Conservation (phyloP, 2,113 vertebrate species). For the Hydropotes inermis region DNA sequence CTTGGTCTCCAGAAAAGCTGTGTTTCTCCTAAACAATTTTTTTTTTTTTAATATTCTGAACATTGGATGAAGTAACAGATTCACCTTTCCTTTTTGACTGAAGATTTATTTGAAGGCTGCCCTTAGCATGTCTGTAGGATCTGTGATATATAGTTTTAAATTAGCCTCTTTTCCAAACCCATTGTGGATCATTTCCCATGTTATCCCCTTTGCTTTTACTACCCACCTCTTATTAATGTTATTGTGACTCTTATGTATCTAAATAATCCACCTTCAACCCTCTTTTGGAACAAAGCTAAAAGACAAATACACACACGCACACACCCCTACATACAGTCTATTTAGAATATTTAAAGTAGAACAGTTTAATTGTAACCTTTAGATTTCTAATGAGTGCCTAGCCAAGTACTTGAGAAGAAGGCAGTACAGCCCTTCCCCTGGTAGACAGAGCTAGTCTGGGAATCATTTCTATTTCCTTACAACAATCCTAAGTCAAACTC, state of each 20-base stretch:
- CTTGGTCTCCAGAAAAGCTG: background rate
- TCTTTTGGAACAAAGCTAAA: constrained; percentile 10
- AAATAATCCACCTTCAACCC: background rate
- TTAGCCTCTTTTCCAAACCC: background rate
- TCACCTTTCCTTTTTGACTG: background rate
- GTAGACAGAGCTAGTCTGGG: background rate
- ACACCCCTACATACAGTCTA: background rate
- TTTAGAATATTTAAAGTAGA: constrained; percentile 12
- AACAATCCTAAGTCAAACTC: constrained; percentile 1
- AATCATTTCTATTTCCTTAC: background rate
- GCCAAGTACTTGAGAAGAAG: constrained; percentile 5
- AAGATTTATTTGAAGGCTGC: background rate
- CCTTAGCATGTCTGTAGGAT: background rate
- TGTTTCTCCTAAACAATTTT: background rate
- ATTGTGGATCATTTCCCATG: background rate
- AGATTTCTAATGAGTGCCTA: background rate
- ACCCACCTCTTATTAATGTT: constrained; percentile 1
- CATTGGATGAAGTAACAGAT: background rate
- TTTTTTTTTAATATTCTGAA: background rate
- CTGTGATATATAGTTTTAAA: background rate
- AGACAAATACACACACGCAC: background rate
- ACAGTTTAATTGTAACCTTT: constrained; percentile 21
- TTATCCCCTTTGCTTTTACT: background rate
- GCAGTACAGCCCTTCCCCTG: background rate
- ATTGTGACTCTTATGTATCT: constrained; percentile 8